Evolutionary conservation across 2,113 vertebrate species (phyloP).

Genomic region (Chionodraco myersi): DNA sequence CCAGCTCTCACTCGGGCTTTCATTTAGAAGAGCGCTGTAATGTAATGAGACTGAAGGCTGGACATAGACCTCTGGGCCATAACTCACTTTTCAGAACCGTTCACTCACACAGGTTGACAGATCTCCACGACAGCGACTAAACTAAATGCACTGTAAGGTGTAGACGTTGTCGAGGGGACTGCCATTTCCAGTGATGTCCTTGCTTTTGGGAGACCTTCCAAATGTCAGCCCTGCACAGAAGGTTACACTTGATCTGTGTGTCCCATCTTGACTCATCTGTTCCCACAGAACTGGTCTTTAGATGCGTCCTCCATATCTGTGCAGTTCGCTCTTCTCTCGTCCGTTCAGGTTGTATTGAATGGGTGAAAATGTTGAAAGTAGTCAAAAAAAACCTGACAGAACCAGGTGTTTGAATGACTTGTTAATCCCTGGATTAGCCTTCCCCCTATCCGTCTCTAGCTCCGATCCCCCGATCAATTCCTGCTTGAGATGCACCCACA

Average conservation of each 20-base stretch:
- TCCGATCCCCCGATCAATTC: too few relatives aligned
- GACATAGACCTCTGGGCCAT: constrained; percentile 13
- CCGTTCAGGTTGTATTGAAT: background rate
- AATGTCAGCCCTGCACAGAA: background rate
- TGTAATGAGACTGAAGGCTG: constrained; percentile 69
- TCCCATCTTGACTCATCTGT: background rate
- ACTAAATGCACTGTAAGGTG: background rate
- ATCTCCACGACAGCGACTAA: constrained; percentile 1
- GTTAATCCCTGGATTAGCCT: too few relatives aligned
- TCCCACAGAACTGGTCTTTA: background rate
- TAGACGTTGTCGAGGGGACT: background rate
- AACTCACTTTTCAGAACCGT: constrained; percentile 47
- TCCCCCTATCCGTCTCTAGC: too few relatives aligned
- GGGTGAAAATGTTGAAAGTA: background rate
- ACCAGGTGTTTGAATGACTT: too few relatives aligned
- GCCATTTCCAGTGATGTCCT: constrained; percentile 3
- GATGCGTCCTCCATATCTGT: background rate
- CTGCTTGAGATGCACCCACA: too few relatives aligned
- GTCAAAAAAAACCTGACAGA: background rate
- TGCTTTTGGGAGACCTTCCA: background rate
- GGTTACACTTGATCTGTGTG: constrained; percentile 5
- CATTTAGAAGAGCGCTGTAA: constrained; percentile 61
- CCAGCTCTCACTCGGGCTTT: constrained; percentile 51
- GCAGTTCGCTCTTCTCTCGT: background rate
- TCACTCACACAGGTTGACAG: constrained; percentile 39